Evolutionary conservation across 2,888 invertebrate species (phyloP), one percentile per base, ranked within the genome.

Genomic region (Adineta ricciae): DNA sequence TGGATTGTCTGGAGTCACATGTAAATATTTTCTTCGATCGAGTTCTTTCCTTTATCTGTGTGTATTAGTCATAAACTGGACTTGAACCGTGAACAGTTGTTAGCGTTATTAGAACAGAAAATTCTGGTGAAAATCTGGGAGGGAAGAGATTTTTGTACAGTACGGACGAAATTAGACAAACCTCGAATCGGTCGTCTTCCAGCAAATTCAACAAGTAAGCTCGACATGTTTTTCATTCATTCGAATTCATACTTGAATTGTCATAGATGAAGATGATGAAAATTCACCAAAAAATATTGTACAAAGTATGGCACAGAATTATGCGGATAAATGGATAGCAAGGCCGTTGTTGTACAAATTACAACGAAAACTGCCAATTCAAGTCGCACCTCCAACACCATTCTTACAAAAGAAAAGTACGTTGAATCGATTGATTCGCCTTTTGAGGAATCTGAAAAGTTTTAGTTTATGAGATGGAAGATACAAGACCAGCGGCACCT

Each of bases 1-100:
- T 90, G 90, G 90, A 88, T 89, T 19, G 89, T 89, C 2, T 90
- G 90, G 90, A 87, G 89, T n/a, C 88, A 89, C 84, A 89, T 88
- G 90, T 90, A 87, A 86, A 84, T 52, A 3, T 41, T n/a, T 14
- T 78, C 41, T 41, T 38, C 21, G 27, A 9, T n/a, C 7, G n/a
- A 49, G 78, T 27, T 36, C n/a, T 32, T 78, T 84, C 11, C 46
- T 46, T 46, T 5, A 64, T 36, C 24, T 8, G 46, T 38, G n/a
- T 36, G 1, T 50, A 87, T 27, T 88, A 89, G 89, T 83, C 90
- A 90, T 86, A 88, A 88, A n/a, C 86, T 90, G 49, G 88, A 87
- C n/a, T 87, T 90, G 32, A 89, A 89, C 11, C 89, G 88, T 36
- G 89, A 89, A 11, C 82, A 89, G 50, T 86, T 90, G 84, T 87